These are phyloP conservation scores for Esox masquinongy DNA, from an alignment of 2,797 vertebrate genomes.

Conservation along the genomic window DNA sequence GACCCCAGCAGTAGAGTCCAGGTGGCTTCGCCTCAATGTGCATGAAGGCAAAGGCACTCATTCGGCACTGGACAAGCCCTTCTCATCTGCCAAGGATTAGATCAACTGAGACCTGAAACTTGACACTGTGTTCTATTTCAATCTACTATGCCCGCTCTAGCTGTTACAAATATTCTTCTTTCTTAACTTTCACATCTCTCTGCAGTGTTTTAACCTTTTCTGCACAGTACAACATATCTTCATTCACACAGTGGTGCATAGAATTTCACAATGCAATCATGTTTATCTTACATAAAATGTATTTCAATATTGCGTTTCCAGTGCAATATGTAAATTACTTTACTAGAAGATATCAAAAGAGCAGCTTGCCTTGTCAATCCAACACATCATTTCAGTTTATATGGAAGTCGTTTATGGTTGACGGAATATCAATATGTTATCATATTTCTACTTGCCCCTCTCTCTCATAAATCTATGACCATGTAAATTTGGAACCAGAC, in stretches of 20 bases:
- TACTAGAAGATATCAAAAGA: neutral
- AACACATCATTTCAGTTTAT: slow-evolving; percentile 16
- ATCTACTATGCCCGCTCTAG: neutral
- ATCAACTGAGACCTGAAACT: slow-evolving; percentile 7
- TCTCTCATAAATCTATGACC: slow-evolving; percentile 15
- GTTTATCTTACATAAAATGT: neutral
- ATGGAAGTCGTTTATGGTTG: slow-evolving; percentile 14
- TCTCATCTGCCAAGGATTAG: slow-evolving; percentile 9
- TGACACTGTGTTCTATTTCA: neutral
- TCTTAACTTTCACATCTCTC: neutral
- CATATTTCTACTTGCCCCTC: neutral
- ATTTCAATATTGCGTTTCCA: neutral
- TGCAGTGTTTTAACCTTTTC: neutral
- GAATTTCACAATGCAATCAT: neutral
- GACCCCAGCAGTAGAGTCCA: slow-evolving; percentile 25
- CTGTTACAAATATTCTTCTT: slow-evolving; percentile 1
- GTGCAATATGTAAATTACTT: neutral
- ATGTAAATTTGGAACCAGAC: slow-evolving; percentile 1
- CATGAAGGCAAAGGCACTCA: slow-evolving; percentile 18
- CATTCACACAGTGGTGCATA: neutral
- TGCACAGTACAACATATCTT: neutral
- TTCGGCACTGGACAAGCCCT: slow-evolving; percentile 22
- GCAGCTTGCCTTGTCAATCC: neutral
- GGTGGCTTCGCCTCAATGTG: slow-evolving; percentile 15
- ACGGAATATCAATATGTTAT: slow-evolving; percentile 11